These are phyloP conservation scores for Xylota segnis DNA, from an alignment of 2,888 invertebrate genomes.

Conservation along the genomic window DNA sequence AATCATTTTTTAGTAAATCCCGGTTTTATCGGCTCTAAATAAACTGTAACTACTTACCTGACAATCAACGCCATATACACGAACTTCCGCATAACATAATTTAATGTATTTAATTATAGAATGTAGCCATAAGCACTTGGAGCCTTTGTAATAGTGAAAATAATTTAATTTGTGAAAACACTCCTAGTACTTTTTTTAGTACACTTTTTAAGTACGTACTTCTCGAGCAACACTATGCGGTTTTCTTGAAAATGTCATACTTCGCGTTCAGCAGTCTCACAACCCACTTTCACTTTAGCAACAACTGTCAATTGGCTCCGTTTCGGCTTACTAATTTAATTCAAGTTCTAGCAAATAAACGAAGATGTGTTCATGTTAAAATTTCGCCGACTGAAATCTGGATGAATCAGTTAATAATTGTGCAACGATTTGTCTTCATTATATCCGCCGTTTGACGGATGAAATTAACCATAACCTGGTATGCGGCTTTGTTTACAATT, in stretches of 20 bases:
- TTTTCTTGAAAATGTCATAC: neutral
- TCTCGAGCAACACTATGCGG: neutral
- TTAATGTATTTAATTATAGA: too few relatives aligned
- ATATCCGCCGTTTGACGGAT: neutral
- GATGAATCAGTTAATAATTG: neutral
- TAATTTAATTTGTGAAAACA: too few relatives aligned
- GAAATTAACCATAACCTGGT: neutral
- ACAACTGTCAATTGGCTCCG: neutral
- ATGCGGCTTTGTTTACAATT: conserved; percentile 23
- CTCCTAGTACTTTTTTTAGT: neutral
- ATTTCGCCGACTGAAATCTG: neutral
- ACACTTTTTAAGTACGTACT: neutral
- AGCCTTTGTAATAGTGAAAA: too few relatives aligned
- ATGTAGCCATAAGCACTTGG: too few relatives aligned
- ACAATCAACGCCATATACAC: too few relatives aligned
- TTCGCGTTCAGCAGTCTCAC: neutral
- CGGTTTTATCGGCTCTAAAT: too few relatives aligned
- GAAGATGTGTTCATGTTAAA: neutral
- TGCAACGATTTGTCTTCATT: neutral
- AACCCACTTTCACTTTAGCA: neutral
- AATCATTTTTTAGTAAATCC: too few relatives aligned
- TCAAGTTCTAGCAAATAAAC: neutral
- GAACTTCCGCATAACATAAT: too few relatives aligned
- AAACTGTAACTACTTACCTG: too few relatives aligned
- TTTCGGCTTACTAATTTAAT: neutral